phyloP scores from a whole-genome alignment of 2,797 vertebrate genomes.

The Hafferia zeledoni region DNA sequence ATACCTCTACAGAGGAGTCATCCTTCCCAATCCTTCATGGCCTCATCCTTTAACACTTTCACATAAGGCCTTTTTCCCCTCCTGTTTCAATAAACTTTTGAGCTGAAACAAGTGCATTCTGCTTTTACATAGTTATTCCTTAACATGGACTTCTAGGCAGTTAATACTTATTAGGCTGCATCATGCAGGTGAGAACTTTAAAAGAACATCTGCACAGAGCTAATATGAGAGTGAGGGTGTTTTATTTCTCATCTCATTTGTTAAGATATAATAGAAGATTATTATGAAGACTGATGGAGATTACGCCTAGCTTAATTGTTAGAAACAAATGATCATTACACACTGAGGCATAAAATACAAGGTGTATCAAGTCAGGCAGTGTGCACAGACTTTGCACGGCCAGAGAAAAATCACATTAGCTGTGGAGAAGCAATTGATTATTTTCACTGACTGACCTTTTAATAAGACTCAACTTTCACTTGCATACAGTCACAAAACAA shows the following conservation, averaged over 20 bases:
- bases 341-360: not conserved
- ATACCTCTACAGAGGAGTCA: not conserved
- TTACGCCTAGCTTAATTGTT: not conserved
- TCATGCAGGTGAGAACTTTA: not conserved
- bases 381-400: not conserved
- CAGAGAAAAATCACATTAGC: constrained; percentile 10
- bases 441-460: not conserved
- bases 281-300: not conserved
- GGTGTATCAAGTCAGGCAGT: not conserved
- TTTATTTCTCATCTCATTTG: not conserved
- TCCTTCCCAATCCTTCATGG: not conserved
- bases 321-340: not conserved
- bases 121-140: not conserved
- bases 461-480: not conserved
- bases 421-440: not conserved
- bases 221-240: not conserved
- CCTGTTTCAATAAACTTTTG: not conserved
- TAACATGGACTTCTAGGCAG: not conserved
- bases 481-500: not conserved
- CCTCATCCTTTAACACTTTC: not conserved
- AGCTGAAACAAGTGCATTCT: not conserved
- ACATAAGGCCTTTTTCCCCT: not conserved
- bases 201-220: not conserved
- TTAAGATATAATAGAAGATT: not conserved
- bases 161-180: not conserved